Evolutionary conservation across 1,140 invertebrate species (phyloP).

Genomic region (Manduca sexta): DNA sequence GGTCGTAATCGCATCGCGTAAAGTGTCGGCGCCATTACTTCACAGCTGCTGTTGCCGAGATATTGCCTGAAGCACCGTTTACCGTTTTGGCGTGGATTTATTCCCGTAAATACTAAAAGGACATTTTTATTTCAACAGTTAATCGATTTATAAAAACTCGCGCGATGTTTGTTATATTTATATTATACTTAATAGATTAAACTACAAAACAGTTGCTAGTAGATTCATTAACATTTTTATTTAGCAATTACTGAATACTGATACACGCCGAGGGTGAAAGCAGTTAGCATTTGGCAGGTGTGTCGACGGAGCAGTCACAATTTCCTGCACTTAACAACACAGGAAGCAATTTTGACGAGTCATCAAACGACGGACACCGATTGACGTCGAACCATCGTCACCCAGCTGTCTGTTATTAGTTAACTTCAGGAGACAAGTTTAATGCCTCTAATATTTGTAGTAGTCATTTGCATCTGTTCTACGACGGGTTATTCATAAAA

Average conservation of each 20-base stretch:
- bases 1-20: constrained; percentile 69
- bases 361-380: constrained; percentile 65
- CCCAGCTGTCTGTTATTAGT: constrained; percentile 35
- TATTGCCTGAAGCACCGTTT: constrained; percentile 58
- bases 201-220: not conserved
- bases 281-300: constrained; percentile 55
- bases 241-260: too few species aligned
- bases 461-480: not conserved
- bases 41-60: constrained; percentile 62
- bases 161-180: not conserved
- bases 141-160: not conserved
- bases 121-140: constrained; percentile 24
- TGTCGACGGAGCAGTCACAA: constrained; percentile 65
- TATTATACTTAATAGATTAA: too few species aligned
- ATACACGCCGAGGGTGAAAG: constrained; percentile 19
- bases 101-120: constrained; percentile 27
- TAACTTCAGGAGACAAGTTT: not conserved
- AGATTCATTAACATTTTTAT: too few species aligned
- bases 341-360: constrained; percentile 71
- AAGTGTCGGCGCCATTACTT: constrained; percentile 69
- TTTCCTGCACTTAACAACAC: constrained; percentile 71
- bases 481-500: not conserved
- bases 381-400: constrained; percentile 40
- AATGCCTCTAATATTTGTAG: not conserved
- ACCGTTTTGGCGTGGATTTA: constrained; percentile 48